Evolutionary conservation across 1,140 invertebrate species (phyloP), one percentile per base, ranked within the genome.

Genomic region (Plectus sambesii): DNA sequence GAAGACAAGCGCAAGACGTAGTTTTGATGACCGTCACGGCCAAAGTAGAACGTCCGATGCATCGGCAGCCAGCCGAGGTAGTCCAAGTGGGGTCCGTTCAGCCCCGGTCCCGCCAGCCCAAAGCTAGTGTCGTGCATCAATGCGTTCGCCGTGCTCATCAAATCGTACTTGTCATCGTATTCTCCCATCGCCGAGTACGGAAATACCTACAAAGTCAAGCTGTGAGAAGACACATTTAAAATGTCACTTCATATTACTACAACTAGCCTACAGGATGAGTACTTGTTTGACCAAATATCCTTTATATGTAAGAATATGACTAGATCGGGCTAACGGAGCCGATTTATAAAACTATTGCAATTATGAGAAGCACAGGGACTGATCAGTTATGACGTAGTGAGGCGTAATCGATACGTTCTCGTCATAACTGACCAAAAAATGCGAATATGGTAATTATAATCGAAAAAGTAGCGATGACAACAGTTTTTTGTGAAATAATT

Each of bases 71-170:
- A 66, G 9, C 63, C 63, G 0, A 66, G 36, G 38, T 68, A 66
- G 27, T 66, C 66, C 45, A 66, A 40, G 49, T 66, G 63, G 8
- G 63, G 44, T 1, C 63, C 63, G 29, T 66, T 66, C 4, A 66
- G 43, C 12, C 62, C 62, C 9, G 65, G 65, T 5, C 65, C 65
- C 40, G 42, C 56, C 52, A 68, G 60, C 20, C 65, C 65, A 36
- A 59, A 69, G 6, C 45, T 49, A 5, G 62, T 60, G 22, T 42
- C 37, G 27, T 66, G 53, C 65, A 69, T 66, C 29, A 60, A 67
- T n/a, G 63, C 63, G 42, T 66, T 68, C 8, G 66, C 63, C 9
- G 63, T 69, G 25, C 53, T 59, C 63, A 69, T 69, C 17, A 66
- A 35, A 42, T 66, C 63, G 39, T 58, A 69, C n/a, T 49, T 27